Percentiles rank a stretch among this genome's conserved stretches.
These are phyloP conservation scores for Neogobius melanostomus DNA, from an alignment of 2,113 vertebrate species.

Conservation along the genomic window DNA sequence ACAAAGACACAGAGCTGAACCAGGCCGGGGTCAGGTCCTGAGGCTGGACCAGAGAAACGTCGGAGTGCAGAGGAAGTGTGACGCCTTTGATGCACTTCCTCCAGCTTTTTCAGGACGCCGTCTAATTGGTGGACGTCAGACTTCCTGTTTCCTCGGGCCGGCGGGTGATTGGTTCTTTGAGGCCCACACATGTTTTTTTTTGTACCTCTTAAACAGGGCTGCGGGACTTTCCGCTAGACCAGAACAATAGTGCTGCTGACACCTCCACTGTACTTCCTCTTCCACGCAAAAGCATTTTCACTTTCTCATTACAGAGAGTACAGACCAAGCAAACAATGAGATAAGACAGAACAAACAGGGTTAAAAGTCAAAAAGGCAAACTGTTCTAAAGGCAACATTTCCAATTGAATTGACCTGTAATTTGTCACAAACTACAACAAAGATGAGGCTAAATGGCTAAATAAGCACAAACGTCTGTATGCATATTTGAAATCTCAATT, in stretches of 20 bases:
- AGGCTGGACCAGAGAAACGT: background rate
- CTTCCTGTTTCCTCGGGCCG: constrained; percentile 63
- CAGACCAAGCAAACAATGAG: no score
- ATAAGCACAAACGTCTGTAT: no score
- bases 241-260: constrained; percentile 36
- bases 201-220: background rate
- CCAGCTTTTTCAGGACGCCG: constrained; percentile 52
- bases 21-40: background rate
- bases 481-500: no score
- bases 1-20: background rate
- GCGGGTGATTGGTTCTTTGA: constrained; percentile 32
- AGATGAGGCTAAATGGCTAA: no score
- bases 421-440: no score
- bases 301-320: background rate
- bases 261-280: background rate
- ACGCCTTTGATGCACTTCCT: constrained; percentile 17
- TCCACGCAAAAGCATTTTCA: background rate
- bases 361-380: no score
- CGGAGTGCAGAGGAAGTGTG: constrained; percentile 36
- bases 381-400: no score
- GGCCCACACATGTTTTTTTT: constrained; percentile 13
- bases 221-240: constrained; percentile 62
- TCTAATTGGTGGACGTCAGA: constrained; percentile 55
- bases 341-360: background rate
- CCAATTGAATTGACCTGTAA: no score